Percentiles rank a stretch among this genome's conserved stretches.
These are phyloP conservation scores for Danio albolineatus DNA, from an alignment of 2,797 vertebrate genomes.

Conservation along the genomic window DNA sequence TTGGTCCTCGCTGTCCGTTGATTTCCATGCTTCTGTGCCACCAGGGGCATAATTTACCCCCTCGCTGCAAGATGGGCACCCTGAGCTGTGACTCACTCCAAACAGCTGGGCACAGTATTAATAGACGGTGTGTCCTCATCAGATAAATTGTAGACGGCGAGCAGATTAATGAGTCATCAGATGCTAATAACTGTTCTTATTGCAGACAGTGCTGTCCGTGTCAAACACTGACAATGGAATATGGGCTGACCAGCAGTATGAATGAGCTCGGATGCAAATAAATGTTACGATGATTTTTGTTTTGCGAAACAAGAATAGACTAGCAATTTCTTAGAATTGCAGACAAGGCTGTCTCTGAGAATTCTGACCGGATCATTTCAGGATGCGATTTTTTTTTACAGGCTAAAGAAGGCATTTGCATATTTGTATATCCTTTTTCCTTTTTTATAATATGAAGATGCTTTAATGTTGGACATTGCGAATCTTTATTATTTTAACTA, in stretches of 20 bases:
- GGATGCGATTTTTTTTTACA: not conserved
- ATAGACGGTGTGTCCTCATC: constrained; percentile 63
- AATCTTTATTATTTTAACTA: not conserved
- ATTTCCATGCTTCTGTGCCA: constrained; percentile 65
- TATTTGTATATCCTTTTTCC: not conserved
- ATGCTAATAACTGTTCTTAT: constrained; percentile 64
- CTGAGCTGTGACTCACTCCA: constrained; percentile 57
- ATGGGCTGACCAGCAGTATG: constrained; percentile 12
- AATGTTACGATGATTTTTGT: constrained; percentile 14
- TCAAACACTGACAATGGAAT: constrained; percentile 44
- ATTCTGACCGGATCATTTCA: not conserved
- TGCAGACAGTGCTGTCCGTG: constrained; percentile 34
- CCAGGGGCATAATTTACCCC: constrained; percentile 68
- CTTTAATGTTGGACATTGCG: not conserved
- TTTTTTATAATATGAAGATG: not conserved
- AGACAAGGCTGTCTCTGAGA: not conserved
- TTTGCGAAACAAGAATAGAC: constrained; percentile 31
- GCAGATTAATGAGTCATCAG: constrained; percentile 68
- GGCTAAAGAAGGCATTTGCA: not conserved
- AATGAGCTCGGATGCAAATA: constrained; percentile 1
- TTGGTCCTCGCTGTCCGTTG: constrained; percentile 65
- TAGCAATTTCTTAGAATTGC: not conserved
- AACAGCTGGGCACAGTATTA: constrained; percentile 69
- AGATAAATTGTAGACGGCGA: constrained; percentile 64
- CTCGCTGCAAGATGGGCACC: constrained; percentile 40